Base-by-base conservation (phyloP, 2,888 invertebrate genomes). In the Pachliopta kotzebuea region DNA sequence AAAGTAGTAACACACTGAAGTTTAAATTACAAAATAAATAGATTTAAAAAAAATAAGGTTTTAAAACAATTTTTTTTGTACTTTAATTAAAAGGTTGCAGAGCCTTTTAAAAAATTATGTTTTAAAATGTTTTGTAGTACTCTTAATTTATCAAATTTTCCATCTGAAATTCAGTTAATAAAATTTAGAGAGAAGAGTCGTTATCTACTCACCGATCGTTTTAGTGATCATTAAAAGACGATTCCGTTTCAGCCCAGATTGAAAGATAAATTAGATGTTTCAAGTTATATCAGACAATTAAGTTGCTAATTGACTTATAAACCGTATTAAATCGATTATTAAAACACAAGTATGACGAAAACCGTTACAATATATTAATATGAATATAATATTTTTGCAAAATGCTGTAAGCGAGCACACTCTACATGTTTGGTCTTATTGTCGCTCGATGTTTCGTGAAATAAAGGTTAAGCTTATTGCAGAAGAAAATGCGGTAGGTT, bases 211-310 rank as follows among this genome's bases (percentile, higher is more conserved):
- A 21, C 18, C 4, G 65, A 67, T 60, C 71, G 67, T 66, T 67
- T 57, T 60, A 62, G 69, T 69, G 66, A 60, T 73, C 73, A 74
- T 74, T 74, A 77, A 71, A 74, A 72, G 72, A 69, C 70, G 73
- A 76, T 74, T 73, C 74, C 72, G 70, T 73, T 72, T 67, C 75
- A 76, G 74, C 68, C 67, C 63, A 70, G 58, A 58, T 50, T 58
- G 29, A 21, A 14, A 3, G 17, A 24, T 45, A 42, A 57, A 57
- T 52, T 52, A 52, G 50, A 52, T 6, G 17, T 54, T 54, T 26
- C 24, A 14, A 23, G 14, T 54, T 26, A 54, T 54, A 54, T n/a
- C 53, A 54, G 24, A 24, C 53, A 23, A 54, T 24, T 24, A 54
- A 54, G 24, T 54, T 54, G 18, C 18, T 24, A 54, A 54, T 54